Base-by-base conservation (phyloP, 2,888 invertebrate species). In the Alsophila aescularia region DNA sequence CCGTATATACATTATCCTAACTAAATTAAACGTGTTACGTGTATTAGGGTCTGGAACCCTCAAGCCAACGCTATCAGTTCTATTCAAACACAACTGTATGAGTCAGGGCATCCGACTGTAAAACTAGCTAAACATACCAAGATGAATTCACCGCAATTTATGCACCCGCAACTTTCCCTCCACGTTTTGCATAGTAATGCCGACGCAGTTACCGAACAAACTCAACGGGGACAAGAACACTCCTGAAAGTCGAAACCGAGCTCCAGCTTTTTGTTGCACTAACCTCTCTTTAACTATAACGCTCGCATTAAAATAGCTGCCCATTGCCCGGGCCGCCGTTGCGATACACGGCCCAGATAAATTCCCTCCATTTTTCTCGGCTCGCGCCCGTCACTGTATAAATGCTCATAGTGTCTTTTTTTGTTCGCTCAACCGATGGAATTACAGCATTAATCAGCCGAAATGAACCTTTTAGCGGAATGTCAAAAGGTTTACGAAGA, bases 391-490 rank as follows among this genome's bases (percentile, higher is more conserved):
- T 82, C 84, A 77, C 76, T 77, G 80, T 79, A 79, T 84, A 85
- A 84, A 83, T 75, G 81, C 69, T 82, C 72, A 71, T 75, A 79
- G 79, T 78, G 79, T 82, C 79, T 81, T 82, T 85, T 65, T 85
- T 86, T 79, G 80, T 82, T 75, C 75, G 73, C 75, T 66, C 76
- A 74, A 78, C 80, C 77, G 70, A 80, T 83, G 77, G 82, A 86
- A 88, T 89, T 87, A 85, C 83, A 74, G 73, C 84, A 90, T 87
- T 86, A 85, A 85, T 90, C 88, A 87, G 77, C 69, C 70, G 73
- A 87, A 87, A 90, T 87, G 83, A 87, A 87, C 84, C 85, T 88
- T 87, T 89, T 87, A 87, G 83, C 83, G 79, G 83, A 85, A 87
- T 83, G 86, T 89, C 87, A 87, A 85, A 88, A 87, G 84, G 85